Conservation (phyloP, 2,888 invertebrate genomes). For the Heliconius charithonia region DNA sequence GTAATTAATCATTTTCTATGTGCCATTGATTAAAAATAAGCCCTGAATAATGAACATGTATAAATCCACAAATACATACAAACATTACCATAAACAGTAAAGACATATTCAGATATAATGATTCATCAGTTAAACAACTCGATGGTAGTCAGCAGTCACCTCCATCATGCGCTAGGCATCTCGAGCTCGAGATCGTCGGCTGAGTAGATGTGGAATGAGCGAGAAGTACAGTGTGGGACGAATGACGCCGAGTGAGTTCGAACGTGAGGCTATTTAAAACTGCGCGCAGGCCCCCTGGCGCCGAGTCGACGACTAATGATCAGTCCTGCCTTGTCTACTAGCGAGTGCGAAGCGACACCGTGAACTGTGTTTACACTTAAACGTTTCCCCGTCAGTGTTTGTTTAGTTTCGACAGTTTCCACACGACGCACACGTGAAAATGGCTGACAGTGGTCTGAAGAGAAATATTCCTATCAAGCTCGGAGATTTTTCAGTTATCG, state of each 20-base stretch:
- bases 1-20: conserved; percentile 54
- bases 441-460: conserved; percentile 93
- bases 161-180: conserved; percentile 43
- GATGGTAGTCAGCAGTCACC: conserved; percentile 57
- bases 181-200: conserved; percentile 48
- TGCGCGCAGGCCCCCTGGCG: conserved; percentile 83
- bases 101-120: conserved; percentile 71
- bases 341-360: conserved; percentile 71
- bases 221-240: conserved; percentile 81
- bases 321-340: conserved; percentile 80
- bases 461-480: conserved; percentile 96
- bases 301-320: conserved; percentile 82
- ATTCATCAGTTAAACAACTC: conserved; percentile 75
- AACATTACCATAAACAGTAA: conserved; percentile 71
- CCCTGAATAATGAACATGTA: conserved; percentile 61
- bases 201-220: conserved; percentile 76
- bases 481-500: conserved; percentile 97
- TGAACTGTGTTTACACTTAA: conserved; percentile 79
- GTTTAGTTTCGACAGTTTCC: conserved; percentile 76
- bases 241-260: conserved; percentile 75
- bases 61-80: conserved; percentile 42
- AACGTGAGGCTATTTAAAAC: conserved; percentile 84
- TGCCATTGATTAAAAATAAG: conserved; percentile 56
- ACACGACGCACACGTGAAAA: conserved; percentile 75
- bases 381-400: conserved; percentile 75